Evolutionary conservation across 1,140 invertebrate genomes (phyloP).

Genomic region (Belonocnema kinseyi): DNA sequence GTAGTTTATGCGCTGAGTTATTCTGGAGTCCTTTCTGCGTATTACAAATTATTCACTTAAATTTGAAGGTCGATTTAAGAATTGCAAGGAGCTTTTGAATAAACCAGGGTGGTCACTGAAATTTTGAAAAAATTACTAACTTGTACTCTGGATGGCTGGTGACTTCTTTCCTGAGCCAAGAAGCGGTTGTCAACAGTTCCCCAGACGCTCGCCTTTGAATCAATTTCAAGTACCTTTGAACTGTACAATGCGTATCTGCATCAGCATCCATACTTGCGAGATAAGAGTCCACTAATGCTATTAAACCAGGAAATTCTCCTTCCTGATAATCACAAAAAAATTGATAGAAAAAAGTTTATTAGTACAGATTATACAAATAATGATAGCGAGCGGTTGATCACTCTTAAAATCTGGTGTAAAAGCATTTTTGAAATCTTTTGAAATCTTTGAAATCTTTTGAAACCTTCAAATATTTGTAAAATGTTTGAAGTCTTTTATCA

Average conservation of each 20-base stretch:
- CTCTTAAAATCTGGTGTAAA: too few relatives aligned
- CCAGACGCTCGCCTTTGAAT: slow-evolving; percentile 94
- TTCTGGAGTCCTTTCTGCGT: slow-evolving; percentile 89
- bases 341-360: slow-evolving; percentile 6
- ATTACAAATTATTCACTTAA: slow-evolving; percentile 46
- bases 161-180: slow-evolving; percentile 96
- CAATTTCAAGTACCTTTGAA: slow-evolving; percentile 96
- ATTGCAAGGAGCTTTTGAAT: too few relatives aligned
- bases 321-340: slow-evolving; percentile 75
- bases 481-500: too few relatives aligned
- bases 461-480: too few relatives aligned
- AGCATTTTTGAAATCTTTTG: too few relatives aligned
- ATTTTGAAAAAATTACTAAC: slow-evolving; percentile 72
- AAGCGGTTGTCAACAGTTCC: slow-evolving; percentile 89
- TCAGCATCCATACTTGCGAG: slow-evolving; percentile 95
- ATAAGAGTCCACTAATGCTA: slow-evolving; percentile 95
- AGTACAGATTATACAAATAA: background rate
- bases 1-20: slow-evolving; percentile 93
- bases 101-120: slow-evolving; percentile 8
- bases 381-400: too few relatives aligned
- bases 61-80: background rate
- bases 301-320: slow-evolving; percentile 94
- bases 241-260: slow-evolving; percentile 96
- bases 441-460: too few relatives aligned
- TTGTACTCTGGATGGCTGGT: slow-evolving; percentile 92